Evolutionary conservation across 2,888 invertebrate species (phyloP).

Genomic region (Lacanobia wlatinum): DNA sequence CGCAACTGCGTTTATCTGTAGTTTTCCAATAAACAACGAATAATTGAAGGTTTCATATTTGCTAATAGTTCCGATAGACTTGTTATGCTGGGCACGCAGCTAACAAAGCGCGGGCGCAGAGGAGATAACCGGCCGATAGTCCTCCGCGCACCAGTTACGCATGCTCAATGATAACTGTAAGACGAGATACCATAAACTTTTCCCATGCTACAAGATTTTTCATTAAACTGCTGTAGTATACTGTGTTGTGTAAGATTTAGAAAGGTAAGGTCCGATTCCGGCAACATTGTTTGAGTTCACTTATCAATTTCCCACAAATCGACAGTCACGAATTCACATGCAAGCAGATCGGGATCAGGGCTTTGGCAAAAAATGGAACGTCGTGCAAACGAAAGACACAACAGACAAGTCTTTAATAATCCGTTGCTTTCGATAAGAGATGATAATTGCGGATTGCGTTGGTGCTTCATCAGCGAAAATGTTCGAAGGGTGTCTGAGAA

Average conservation of each 20-base stretch:
- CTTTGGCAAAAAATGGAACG: slow-evolving; percentile 63
- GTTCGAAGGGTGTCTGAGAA: slow-evolving; percentile 27
- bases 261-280: slow-evolving; percentile 67
- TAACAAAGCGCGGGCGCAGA: slow-evolving; percentile 84
- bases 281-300: slow-evolving; percentile 74
- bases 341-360: slow-evolving; percentile 74
- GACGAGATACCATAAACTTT: slow-evolving; percentile 79
- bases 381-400: slow-evolving; percentile 45
- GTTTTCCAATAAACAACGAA: slow-evolving; percentile 75
- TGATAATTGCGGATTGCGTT: slow-evolving; percentile 48
- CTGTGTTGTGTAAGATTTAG: slow-evolving; percentile 62
- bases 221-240: slow-evolving; percentile 77
- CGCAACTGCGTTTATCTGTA: slow-evolving; percentile 61
- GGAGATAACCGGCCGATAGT: slow-evolving; percentile 82
- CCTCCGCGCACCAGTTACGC: slow-evolving; percentile 78
- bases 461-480: slow-evolving; percentile 49
- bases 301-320: slow-evolving; percentile 82
- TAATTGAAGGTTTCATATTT: slow-evolving; percentile 85
- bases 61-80: slow-evolving; percentile 84
- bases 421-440: slow-evolving; percentile 43
- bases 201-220: slow-evolving; percentile 80
- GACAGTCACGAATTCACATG: slow-evolving; percentile 80
- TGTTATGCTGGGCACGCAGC: slow-evolving; percentile 87
- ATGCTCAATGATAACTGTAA: slow-evolving; percentile 85
- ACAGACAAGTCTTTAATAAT: slow-evolving; percentile 38